These are phyloP conservation scores for Morone saxatilis DNA, from an alignment of 2,113 vertebrate genomes.

Conservation along the genomic window DNA sequence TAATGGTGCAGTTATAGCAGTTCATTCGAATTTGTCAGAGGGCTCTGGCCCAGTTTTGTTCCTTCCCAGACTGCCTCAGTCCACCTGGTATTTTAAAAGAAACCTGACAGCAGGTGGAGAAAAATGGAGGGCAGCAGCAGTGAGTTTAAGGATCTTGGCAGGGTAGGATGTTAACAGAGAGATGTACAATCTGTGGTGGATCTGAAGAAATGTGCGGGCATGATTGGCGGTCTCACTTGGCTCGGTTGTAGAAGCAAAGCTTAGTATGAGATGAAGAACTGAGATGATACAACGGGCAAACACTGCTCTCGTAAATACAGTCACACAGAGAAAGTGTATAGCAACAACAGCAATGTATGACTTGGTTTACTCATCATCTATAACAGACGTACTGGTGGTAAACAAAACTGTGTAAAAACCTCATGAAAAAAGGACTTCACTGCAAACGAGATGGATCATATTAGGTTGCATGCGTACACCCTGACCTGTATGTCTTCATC, in stretches of 20 bases:
- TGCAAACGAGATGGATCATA: background rate
- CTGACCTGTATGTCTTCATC: background rate
- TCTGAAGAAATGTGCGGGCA: conserved; percentile 39
- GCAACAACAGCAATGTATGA: conserved; percentile 8
- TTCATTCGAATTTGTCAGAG: conserved; percentile 44
- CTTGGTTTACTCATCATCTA: conserved; percentile 10
- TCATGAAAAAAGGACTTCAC: background rate
- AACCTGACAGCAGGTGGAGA: conserved; percentile 50
- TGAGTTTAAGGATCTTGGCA: conserved; percentile 62
- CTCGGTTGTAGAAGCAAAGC: conserved; percentile 16
- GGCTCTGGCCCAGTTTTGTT: conserved; percentile 44
- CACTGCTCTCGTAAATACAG: background rate
- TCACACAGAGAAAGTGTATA: conserved; percentile 1
- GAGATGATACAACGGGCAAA: conserved; percentile 27
- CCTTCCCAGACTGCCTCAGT: conserved; percentile 19
- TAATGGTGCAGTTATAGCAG: conserved; percentile 36
- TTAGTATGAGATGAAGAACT: conserved; percentile 30
- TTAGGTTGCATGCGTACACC: background rate
- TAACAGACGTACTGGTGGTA: background rate
- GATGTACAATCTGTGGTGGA: conserved; percentile 68
- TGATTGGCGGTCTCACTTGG: conserved; percentile 31
- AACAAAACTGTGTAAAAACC: background rate
- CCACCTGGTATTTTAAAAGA: conserved; percentile 40
- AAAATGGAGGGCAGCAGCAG: conserved; percentile 49
- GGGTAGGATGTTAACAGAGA: conserved; percentile 44